Base-by-base conservation (phyloP, 2,888 invertebrate genomes). In the Netelia inedita region DNA sequence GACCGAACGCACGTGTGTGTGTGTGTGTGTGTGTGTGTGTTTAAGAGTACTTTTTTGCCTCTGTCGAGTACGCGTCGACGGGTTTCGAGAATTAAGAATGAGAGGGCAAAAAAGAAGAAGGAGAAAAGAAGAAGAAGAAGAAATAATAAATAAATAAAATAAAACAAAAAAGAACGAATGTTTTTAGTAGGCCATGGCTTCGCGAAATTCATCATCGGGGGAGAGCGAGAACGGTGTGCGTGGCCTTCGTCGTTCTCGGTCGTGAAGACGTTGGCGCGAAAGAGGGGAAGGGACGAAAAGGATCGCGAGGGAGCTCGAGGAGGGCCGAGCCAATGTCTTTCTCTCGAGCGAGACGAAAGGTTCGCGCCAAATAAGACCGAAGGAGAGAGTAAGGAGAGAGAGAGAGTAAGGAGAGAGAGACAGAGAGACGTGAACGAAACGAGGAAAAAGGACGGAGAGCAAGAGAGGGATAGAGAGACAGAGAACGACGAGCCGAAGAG, bases 171-270 rank as follows among this genome's bases (percentile, higher is more conserved):
- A 43, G 10, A 23, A 50, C 59, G 65, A 74, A 83, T 84, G 21
- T 66, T 69, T 61, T 90, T 87, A 89, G 89, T 91, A 89, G 90
- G 90, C 91, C 91, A 91, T 88, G 89, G 91, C 87, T 90, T 82
- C 80, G 85, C 87, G 82, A 89, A 90, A 89, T 89, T 90, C 89
- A 87, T 78, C 84, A 86, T 83, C 69, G 21, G 69, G 73, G 63
- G 53, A 41, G 68, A 75, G 46, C 21, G 50, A 2, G 50, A 61
- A 83, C 63, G 74, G 55, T 72, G n/a, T 53, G 43, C 53, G 65
- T 88, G 90, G 88, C 90, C 90, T 90, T 90, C 88, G 88, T 90
- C 88, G 88, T 57, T 21, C 79, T 78, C 43, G 66, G 68, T 21
- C 43, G 41, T 10, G 66, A 65, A 53, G 53, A 71, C 16, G 72